phyloP scores from a whole-genome alignment of 2,888 invertebrate species.

The Melieria picta region DNA sequence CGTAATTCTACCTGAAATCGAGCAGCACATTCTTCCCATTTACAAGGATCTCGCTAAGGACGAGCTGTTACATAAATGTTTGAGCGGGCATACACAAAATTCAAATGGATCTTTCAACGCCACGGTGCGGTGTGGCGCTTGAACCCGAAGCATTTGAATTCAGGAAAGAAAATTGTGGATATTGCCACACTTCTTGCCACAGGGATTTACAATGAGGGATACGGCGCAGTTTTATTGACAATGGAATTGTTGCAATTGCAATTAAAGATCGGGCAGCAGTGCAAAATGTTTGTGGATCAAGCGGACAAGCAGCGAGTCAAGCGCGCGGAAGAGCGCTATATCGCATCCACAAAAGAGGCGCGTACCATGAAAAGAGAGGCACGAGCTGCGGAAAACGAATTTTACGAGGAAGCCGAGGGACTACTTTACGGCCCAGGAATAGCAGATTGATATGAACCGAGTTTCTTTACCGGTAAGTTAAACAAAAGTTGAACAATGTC shows the following conservation, averaged over 20 bases:
- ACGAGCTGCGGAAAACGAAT: not conserved
- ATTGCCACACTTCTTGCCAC: not conserved
- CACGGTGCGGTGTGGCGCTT: not conserved
- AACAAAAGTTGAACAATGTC: no score
- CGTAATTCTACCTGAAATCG: not conserved
- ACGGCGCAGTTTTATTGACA: not conserved
- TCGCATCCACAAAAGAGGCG: not conserved
- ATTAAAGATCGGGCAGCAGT: constrained; percentile 7
- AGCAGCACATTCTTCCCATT: constrained; percentile 2
- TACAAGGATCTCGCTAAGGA: not conserved
- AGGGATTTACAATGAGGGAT: constrained; percentile 17
- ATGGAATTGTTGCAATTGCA: not conserved
- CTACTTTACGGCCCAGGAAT: constrained; percentile 3
- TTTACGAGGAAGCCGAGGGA: not conserved
- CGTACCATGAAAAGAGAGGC: not conserved
- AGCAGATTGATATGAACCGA: not conserved
- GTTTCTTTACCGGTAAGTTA: no score
- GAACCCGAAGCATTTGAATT: not conserved
- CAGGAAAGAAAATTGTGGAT: constrained; percentile 6
- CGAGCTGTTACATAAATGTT: not conserved
- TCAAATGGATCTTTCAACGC: constrained; percentile 7
- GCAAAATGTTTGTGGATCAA: constrained; percentile 7
- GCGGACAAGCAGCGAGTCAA: not conserved
- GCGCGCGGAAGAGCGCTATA: not conserved
- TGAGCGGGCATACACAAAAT: constrained; percentile 11